phyloP scores from a whole-genome alignment of 2,888 invertebrate species.

The Macaria notata region DNA sequence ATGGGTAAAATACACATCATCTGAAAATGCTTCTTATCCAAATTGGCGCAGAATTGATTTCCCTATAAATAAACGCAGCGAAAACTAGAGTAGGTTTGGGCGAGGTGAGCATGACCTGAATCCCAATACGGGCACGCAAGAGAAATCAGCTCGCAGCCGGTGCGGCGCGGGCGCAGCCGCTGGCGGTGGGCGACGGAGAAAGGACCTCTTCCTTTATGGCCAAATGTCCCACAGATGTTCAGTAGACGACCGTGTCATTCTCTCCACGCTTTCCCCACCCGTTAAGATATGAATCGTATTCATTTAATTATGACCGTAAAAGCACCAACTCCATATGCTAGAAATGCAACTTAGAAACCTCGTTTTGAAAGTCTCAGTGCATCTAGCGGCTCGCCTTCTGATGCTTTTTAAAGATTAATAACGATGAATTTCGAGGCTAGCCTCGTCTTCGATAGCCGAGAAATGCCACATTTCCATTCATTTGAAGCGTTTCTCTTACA shows the following conservation, averaged over 20 bases:
- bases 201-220: constrained; percentile 60
- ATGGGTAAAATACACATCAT: neutral
- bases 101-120: constrained; percentile 70
- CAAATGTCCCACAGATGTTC: constrained; percentile 35
- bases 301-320: constrained; percentile 31
- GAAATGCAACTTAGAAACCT: constrained; percentile 21
- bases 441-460: neutral
- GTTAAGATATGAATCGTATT: constrained; percentile 33
- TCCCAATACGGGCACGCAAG: constrained; percentile 73
- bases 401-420: constrained; percentile 11
- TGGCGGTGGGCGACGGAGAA: constrained; percentile 51
- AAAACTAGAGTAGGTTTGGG: constrained; percentile 57
- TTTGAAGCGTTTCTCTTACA: constrained; percentile 20
- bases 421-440: neutral
- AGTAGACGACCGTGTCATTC: constrained; percentile 28
- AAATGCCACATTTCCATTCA: constrained; percentile 6
- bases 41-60: too few species aligned
- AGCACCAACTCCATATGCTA: constrained; percentile 18
- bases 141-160: constrained; percentile 65
- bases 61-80: constrained; percentile 8
- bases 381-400: neutral
- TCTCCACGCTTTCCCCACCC: constrained; percentile 32
- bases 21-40: too few species aligned
- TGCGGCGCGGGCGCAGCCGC: constrained; percentile 40
- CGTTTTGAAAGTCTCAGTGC: constrained; percentile 16